Evolutionary conservation across 1,140 invertebrate species (phyloP).

Genomic region (Nylanderia fulva): DNA sequence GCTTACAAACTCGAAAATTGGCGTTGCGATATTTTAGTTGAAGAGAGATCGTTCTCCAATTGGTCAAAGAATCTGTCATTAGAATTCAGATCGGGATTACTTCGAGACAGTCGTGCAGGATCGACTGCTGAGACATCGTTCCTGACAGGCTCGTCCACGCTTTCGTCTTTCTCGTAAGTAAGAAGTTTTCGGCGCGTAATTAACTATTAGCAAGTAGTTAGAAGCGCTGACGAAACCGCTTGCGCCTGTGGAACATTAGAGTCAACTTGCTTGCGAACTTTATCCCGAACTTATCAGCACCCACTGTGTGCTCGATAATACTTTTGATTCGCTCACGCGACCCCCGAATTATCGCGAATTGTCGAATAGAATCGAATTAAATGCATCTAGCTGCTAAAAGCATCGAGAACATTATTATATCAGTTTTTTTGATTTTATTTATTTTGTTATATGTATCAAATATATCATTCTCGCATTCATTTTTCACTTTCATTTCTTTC

Average conservation of each 20-base stretch:
- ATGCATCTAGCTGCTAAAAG: neutral
- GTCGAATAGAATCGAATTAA: constrained; percentile 4
- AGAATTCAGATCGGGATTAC: constrained; percentile 16
- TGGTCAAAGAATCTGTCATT: constrained; percentile 35
- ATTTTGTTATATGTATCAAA: neutral
- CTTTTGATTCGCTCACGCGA: constrained; percentile 35
- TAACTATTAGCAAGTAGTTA: constrained; percentile 69
- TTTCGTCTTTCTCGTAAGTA: constrained; percentile 64
- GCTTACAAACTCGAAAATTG: constrained; percentile 8
- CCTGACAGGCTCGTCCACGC: constrained; percentile 42
- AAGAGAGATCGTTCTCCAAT: neutral
- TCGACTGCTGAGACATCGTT: constrained; percentile 63
- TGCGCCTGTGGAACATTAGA: constrained; percentile 57
- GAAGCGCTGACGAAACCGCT: constrained; percentile 57
- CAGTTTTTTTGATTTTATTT: neutral
- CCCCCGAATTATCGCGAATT: constrained; percentile 31
- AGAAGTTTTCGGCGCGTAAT: constrained; percentile 69
- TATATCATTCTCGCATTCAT: neutral
- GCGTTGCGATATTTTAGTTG: neutral
- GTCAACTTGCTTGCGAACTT: constrained; percentile 67
- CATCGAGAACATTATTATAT: neutral
- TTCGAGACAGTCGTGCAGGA: neutral
- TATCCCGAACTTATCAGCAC: constrained; percentile 42
- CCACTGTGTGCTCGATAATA: constrained; percentile 48
- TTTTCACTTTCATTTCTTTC: constrained; percentile 1